Base-by-base conservation (phyloP, 2,888 invertebrate species). In the Scrobipalpa costella region DNA sequence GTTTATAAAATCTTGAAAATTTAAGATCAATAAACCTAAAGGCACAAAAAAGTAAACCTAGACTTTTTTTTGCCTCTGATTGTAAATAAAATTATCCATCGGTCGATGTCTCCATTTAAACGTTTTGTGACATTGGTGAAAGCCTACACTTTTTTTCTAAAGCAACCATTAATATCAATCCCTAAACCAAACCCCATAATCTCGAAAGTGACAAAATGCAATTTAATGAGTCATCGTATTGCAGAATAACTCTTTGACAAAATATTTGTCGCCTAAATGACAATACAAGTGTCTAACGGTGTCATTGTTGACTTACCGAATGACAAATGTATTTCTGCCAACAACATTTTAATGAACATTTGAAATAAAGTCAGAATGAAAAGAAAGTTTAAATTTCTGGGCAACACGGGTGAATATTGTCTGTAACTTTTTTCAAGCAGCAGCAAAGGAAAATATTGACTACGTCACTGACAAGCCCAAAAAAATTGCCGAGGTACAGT, bases 401-500 rank as follows among this genome's bases (percentile, higher is more conserved):
- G 38, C 19, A 9, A 40, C 36, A 58, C 19, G 40, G 60, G n/a
- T 49, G n/a, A 47, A 19, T 27, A 60, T 60, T 52, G 50, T 34
- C 33, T 21, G 21, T 17, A 27, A n/a, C 19, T 13, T 47, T n/a
- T 33, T 5, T 40, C 27, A 5, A 13, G 50, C 15, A 33, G n/a
- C 47, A 27, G 27, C 44, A 60, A 60, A 60, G 19, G 40, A 27
- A 44, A 62, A 47, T 13, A 58, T 19, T 62, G 69, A 74, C 78
- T 73, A 80, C 81, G 79, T 81, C 80, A 81, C 72, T 68, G 64
- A 66, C 34, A 40, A 63, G 69, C 66, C 63, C 64, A 79, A 66
- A 83, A 83, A 83, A 83, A 81, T 68, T 67, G 69, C 71, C 69
- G 57, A 73, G 72, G 75, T 76, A 84, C 85, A 81, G 84, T 85